Evolutionary conservation across 2,888 invertebrate genomes (phyloP), one percentile per base, ranked within the genome.

Genomic region (Heteropelma amictum): DNA sequence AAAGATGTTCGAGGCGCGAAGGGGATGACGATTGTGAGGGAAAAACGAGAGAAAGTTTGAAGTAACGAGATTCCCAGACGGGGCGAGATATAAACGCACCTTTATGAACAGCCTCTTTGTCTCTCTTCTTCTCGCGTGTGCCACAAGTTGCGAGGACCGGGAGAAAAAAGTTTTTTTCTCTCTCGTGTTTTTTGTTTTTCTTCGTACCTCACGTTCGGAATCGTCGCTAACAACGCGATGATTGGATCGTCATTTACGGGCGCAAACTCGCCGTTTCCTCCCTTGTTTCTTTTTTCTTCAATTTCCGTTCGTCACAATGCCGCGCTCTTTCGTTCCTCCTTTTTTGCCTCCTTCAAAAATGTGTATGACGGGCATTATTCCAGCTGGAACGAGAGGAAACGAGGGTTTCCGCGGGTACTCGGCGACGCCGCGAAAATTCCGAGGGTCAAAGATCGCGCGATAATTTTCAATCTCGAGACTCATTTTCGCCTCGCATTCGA

Each of bases 21-120:
- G 6, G 30, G 6, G 12, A 54, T 19, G 23, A 40, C 35, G 14
- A 33, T 42, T 17, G 17, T n/a, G n/a, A n/a, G n/a, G n/a, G n/a
- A n/a, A n/a, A 35, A 53, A 51, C 19, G 30, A 35, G 67, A 17
- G 53, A 67, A 72, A 65, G n/a, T n/a, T 35, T 58, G 56, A 42
- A 72, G 40, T 51, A 51, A 53, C 58, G 67, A 67, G 53, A 53
- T 58, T 67, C 33, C 33, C 65, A 33, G 42, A 26, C 58, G 40
- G 49, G n/a, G n/a, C 8, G 23, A 30, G 23, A 42, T 60, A 56
- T 49, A 65, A n/a, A n/a, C n/a, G n/a, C n/a, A n/a, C n/a, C 42
- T 60, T 67, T 42, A 28, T 12, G 38, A 58, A 45, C 58, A 53
- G 26, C 67, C 53, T n/a, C n/a, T n/a, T n/a, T n/a, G n/a, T n/a